Percentiles rank a stretch among this genome's conserved stretches.
These are phyloP conservation scores for Gryon sp. DNA, from an alignment of 1,140 invertebrate genomes.

Conservation along the genomic window DNA sequence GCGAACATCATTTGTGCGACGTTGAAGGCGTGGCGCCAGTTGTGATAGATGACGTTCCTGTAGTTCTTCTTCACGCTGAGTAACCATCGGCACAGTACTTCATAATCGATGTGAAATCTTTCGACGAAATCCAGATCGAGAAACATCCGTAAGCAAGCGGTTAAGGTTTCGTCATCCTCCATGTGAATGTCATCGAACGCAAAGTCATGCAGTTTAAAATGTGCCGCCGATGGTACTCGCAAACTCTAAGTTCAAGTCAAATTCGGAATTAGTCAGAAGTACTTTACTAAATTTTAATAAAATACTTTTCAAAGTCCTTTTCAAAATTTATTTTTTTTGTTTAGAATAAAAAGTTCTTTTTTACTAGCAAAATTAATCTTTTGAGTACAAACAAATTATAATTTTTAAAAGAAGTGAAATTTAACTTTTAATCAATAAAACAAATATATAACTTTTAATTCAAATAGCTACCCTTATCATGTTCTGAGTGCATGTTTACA, in stretches of 20 bases:
- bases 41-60: constrained; percentile 97
- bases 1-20: constrained; percentile 98
- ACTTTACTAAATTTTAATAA: too few relatives aligned
- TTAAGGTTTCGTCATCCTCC: constrained; percentile 91
- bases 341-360: too few relatives aligned
- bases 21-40: constrained; percentile 98
- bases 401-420: too few relatives aligned
- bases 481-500: too few relatives aligned
- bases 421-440: too few relatives aligned
- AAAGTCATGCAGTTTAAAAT: constrained; percentile 90
- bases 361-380: too few relatives aligned
- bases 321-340: too few relatives aligned
- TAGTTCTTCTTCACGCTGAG: constrained; percentile 98
- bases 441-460: too few relatives aligned
- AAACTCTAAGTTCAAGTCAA: constrained; percentile 79
- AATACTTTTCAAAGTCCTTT: too few relatives aligned
- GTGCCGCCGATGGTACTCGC: constrained; percentile 89
- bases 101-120: constrained; percentile 94
- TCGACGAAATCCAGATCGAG: constrained; percentile 94
- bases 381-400: too few relatives aligned
- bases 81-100: constrained; percentile 93
- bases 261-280: too few relatives aligned
- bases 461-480: too few relatives aligned
- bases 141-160: constrained; percentile 94
- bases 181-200: constrained; percentile 93